Percentiles rank a stretch among this genome's conserved stretches.
phyloP scores from a whole-genome alignment of 2,888 invertebrate species.

The Pseudanteris insignis region DNA sequence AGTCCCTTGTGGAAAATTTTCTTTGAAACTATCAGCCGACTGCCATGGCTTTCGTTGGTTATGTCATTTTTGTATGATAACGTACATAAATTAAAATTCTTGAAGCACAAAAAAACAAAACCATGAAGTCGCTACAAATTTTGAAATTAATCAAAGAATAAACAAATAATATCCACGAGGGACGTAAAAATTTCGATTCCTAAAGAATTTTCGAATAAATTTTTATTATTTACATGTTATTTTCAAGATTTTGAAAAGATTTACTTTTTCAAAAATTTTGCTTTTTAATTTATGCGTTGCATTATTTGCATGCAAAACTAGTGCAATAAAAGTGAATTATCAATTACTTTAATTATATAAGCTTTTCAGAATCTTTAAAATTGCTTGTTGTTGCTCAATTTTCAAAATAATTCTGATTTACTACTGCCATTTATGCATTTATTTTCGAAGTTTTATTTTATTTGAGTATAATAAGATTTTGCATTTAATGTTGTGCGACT shows the following conservation, averaged over 20 bases:
- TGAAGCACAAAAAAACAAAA: background rate
- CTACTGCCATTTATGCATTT: constrained; percentile 14
- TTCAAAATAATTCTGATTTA: constrained; percentile 3
- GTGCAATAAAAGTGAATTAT: too few relatives aligned
- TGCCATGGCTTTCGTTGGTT: constrained; percentile 19
- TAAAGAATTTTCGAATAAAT: background rate
- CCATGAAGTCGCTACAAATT: background rate
- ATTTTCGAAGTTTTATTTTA: background rate
- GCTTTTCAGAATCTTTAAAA: background rate
- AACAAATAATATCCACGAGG: constrained; percentile 23
- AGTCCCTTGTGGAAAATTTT: constrained; percentile 32
- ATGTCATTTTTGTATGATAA: constrained; percentile 13
- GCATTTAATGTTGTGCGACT: constrained; percentile 8
- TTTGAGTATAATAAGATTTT: constrained; percentile 6
- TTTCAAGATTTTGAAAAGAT: constrained; percentile 10
- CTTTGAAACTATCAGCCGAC: constrained; percentile 5
- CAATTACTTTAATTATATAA: too few relatives aligned
- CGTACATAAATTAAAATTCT: constrained; percentile 2
- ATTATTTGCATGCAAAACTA: too few relatives aligned
- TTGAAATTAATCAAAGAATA: constrained; percentile 10
- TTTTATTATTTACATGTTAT: background rate
- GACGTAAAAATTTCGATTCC: too few relatives aligned
- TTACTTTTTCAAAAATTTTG: background rate
- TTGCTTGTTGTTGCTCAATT: constrained; percentile 6
- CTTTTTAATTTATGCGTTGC: too few relatives aligned